phyloP scores from a whole-genome alignment of 2,113 vertebrate species.

The Varanus salvator region DNA sequence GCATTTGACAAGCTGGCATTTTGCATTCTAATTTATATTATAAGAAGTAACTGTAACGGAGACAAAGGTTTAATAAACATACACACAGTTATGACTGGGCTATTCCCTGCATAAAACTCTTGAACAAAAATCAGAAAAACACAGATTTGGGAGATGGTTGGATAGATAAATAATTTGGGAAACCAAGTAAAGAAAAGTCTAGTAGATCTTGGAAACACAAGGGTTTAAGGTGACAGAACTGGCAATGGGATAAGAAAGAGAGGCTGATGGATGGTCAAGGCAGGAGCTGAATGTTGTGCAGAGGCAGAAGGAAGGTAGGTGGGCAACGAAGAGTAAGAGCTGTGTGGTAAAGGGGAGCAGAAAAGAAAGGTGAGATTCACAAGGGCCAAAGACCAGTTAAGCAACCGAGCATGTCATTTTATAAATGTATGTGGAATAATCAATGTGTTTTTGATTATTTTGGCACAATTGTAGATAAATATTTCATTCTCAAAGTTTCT shows the following conservation, averaged over 20 bases:
- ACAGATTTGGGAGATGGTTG: no score
- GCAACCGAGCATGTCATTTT: background rate
- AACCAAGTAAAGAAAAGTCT: background rate
- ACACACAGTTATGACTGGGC: background rate
- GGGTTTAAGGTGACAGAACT: background rate
- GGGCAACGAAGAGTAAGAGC: background rate
- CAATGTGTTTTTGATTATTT: background rate
- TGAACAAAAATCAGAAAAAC: background rate
- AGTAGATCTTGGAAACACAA: background rate
- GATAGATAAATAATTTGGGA: background rate
- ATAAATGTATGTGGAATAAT: background rate
- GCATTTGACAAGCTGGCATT: background rate
- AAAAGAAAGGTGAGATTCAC: background rate
- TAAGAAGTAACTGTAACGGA: background rate
- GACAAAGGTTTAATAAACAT: background rate
- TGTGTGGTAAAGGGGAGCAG: background rate
- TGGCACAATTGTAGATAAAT: background rate
- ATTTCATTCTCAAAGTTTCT: background rate
- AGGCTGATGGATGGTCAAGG: background rate
- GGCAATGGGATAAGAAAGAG: no score
- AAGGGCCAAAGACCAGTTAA: no score
- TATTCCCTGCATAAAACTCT: background rate
- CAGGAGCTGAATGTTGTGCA: background rate
- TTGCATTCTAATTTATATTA: background rate
- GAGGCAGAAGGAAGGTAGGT: background rate